Evolutionary conservation across 2,888 invertebrate genomes (phyloP).

Genomic region (Parnassius mnemosyne): DNA sequence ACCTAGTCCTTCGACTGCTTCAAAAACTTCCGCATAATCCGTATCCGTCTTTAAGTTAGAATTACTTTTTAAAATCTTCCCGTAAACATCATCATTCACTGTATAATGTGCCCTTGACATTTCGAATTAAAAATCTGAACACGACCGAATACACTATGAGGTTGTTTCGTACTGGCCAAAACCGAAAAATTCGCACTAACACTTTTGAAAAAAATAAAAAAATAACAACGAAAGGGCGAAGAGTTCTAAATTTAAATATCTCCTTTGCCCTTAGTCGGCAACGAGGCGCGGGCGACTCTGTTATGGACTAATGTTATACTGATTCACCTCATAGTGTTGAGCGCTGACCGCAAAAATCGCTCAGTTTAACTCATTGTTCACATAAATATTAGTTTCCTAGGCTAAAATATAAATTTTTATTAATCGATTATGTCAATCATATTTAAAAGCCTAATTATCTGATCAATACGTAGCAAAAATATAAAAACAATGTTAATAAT

Average conservation of each 20-base stretch:
- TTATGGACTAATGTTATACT: constrained; percentile 75
- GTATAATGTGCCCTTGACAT: constrained; percentile 66
- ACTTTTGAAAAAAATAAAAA: constrained; percentile 37
- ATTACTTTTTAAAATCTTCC: constrained; percentile 65
- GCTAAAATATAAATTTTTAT: constrained; percentile 6
- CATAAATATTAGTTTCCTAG: constrained; percentile 59
- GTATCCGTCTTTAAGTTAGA: constrained; percentile 49
- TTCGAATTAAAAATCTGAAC: constrained; percentile 34
- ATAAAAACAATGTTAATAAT: no score
- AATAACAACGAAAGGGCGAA: constrained; percentile 57
- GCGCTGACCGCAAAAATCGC: constrained; percentile 69
- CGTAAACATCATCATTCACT: constrained; percentile 73
- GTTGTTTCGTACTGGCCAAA: constrained; percentile 53
- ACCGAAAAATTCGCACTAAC: constrained; percentile 32
- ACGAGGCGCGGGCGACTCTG: constrained; percentile 71
- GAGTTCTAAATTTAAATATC: constrained; percentile 75
- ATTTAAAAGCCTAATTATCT: background rate
- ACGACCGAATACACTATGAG: constrained; percentile 19
- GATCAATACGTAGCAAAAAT: no score
- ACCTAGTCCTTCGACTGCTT: constrained; percentile 71
- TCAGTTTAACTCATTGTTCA: constrained; percentile 67
- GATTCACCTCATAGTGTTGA: constrained; percentile 62
- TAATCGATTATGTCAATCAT: background rate
- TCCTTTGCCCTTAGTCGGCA: constrained; percentile 54
- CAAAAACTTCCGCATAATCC: constrained; percentile 66